Base-by-base conservation (phyloP, 2,113 vertebrate species). In the Cyprinodon brontotheroides region DNA sequence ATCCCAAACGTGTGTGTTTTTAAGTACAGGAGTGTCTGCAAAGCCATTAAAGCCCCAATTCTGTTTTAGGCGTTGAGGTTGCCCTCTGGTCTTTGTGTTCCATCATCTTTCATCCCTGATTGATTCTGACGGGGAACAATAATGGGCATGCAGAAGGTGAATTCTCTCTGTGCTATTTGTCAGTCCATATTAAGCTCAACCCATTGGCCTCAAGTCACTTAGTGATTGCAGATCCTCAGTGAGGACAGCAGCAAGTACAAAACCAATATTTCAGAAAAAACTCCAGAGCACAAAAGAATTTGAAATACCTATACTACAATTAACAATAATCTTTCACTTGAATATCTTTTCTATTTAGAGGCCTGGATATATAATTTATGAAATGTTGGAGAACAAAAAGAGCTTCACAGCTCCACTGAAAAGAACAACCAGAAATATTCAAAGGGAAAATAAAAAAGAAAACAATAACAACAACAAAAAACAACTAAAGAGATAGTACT, bases 151-250 rank as follows among this genome's bases (percentile, higher is more conserved):
- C 77, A 84, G 72, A 83, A 90, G 86, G 66, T 82, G 81, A 86
- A 90, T 92, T 95, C 87, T 89, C 87, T 88, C 77, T 81, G 77
- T n/a, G 78, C 87, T 81, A 90, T 76, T 86, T 92, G 93, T 95
- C 87, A 82, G 83, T 63, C 69, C 80, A 8, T 63, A 89, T 95
- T 91, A 92, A n/a, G 78, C 68, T 87, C 89, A 85, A 71, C 63
- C 61, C 45, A 60, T 45, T 38, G 20, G 45, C 29, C 11, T n/a
- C 29, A 22, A 74, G 78, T 79, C 43, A 74, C 36, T 67, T 71
- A 72, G 70, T 75, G 62, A 65, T 71, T 62, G 57, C 70, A 68
- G 68, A 39, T 41, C 65, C 65, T 69, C 40, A 36, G 39, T 39
- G 60, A 74, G 61, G 68, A 70, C 76, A 53, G 61, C 63, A 65